phyloP scores from a whole-genome alignment of 2,797 vertebrate species.

The Danio tinwini region DNA sequence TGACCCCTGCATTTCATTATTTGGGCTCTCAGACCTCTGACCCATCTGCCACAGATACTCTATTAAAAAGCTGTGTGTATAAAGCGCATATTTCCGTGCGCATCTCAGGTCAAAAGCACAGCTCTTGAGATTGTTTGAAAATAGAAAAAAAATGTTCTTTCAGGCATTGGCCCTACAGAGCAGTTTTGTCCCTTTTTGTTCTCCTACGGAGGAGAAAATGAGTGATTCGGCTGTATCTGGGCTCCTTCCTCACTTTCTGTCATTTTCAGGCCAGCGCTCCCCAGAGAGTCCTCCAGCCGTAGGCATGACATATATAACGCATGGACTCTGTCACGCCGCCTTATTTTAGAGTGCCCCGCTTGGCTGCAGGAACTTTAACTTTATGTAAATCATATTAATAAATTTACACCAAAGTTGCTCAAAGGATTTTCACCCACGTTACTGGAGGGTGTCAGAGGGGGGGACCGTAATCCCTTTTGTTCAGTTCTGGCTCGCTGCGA shows the following conservation, averaged over 20 bases:
- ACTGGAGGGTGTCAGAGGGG: slow-evolving; percentile 70
- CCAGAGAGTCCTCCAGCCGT: slow-evolving; percentile 66
- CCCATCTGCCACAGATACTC: neutral
- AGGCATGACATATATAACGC: slow-evolving; percentile 78
- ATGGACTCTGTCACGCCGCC: slow-evolving; percentile 77
- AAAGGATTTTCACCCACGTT: slow-evolving; percentile 71
- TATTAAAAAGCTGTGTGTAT: slow-evolving; percentile 3
- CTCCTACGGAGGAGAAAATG: slow-evolving; percentile 71
- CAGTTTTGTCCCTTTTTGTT: slow-evolving; percentile 24
- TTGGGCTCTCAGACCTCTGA: neutral
- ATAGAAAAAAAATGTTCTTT: slow-evolving; percentile 40
- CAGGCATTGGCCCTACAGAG: slow-evolving; percentile 42
- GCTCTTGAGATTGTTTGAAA: slow-evolving; percentile 28
- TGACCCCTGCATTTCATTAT: neutral
- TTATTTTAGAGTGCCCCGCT: slow-evolving; percentile 77
- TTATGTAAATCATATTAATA: slow-evolving; percentile 86
- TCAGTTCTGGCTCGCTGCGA: slow-evolving; percentile 48
- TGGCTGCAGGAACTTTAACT: slow-evolving; percentile 72
- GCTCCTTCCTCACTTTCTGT: slow-evolving; percentile 82
- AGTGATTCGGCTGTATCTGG: slow-evolving; percentile 73
- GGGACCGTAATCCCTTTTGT: slow-evolving; percentile 73
- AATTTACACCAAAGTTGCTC: slow-evolving; percentile 72
- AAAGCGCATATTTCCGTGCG: slow-evolving; percentile 21
- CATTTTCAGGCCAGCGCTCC: slow-evolving; percentile 82
- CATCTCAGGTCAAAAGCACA: slow-evolving; percentile 32